Base-by-base conservation (phyloP, 2,113 vertebrate genomes). In the Prolemur simus region DNA sequence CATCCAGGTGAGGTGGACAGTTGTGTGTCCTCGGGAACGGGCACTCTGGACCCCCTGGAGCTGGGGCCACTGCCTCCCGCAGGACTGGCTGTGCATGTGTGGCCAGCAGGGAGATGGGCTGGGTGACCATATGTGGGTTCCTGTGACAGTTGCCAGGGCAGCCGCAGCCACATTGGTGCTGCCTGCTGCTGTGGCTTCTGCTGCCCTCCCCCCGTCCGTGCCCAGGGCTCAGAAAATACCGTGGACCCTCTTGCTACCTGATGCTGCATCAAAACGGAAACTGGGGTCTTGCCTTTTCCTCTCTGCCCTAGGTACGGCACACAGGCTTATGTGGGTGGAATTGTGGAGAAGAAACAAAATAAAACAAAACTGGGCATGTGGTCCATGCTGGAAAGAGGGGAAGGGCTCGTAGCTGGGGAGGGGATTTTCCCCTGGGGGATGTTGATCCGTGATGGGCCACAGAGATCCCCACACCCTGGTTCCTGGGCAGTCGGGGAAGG, bases 1-100 rank as follows among this genome's bases (percentile, higher is more conserved):
- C 64, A 98, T 99, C 97, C 99, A 99, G 99, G 99, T 99, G 91
- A 95, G 86, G 23, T 11, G 23, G 32, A 42, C 11, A 10, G 17
- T 47, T 49, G 39, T 69, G 45, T 29, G 77, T 76, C 81, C 42
- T 29, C 27, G 39, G 15, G 52, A 34, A 29, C 2, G 17, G 47
- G 64, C 42, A 54, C 12, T 29, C 68, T 23, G 32, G 74, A 12
- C 3, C 3, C 29, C 29, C 29, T 10, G 6, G 23, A 42, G 27
- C 39, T 2, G 34, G 78, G 18, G 45, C 2, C 20, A 5, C 76
- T 25, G 64, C 14, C 47, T 23, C 25, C 23, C 25, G 73, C 17
- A 63, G 90, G 42, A 4, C 0, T 10, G 85, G 58, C 8, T 4
- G 6, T 14, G 4, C 18, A 5, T 3, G 2, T 34, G 27, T 7